Base-by-base conservation (phyloP, 2,888 invertebrate genomes). In the Ochlodes sylvanus region DNA sequence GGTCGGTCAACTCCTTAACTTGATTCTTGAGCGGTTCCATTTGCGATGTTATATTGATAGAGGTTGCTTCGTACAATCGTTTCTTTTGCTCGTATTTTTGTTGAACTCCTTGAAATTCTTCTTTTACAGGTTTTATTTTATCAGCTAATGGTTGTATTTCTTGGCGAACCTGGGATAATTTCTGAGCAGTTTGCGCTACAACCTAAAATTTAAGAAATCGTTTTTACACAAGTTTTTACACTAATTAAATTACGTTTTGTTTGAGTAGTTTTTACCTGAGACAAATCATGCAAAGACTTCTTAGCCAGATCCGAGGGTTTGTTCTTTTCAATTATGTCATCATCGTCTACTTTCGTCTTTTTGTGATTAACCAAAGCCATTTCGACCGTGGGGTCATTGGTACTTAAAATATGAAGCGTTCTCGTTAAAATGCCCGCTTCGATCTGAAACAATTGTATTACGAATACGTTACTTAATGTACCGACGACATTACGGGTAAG, bases 351-450 rank as follows among this genome's bases (percentile, higher is more conserved):
- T 77, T 85, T 90, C 70, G 89, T 78, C 78, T 94, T 94, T 75
- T 93, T 94, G 69, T 94, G 93, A 81, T 94, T 93, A 7, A 94
- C 80, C 32, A 94, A 77, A 41, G 93, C 93, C 83, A 92, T 87
- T 79, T 94, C 93, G 2, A 94, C 83, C 0, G 94, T 94, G 0
- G 94, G 93, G 71, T 94, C 94, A 57, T 89, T 93, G 57, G 94
- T 93, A 71, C 94, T 94, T 54, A 98, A 92, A 62, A 98, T 95
- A 79, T 97, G 96, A 67, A 96, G 88, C 0, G 98, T 97, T 69
- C 97, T 94, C 14, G 95, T 94, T 52, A 98, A 88, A 52, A 97
- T 95, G 10, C 97, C 97, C 41, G 95, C 94, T 87, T 98, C 98
- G 0, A 97, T 96, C 89, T 94, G 73, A n/a, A 73, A 66, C 41